phyloP scores from a whole-genome alignment of 2,797 vertebrate genomes.

The Brotogeris chrysoptera region DNA sequence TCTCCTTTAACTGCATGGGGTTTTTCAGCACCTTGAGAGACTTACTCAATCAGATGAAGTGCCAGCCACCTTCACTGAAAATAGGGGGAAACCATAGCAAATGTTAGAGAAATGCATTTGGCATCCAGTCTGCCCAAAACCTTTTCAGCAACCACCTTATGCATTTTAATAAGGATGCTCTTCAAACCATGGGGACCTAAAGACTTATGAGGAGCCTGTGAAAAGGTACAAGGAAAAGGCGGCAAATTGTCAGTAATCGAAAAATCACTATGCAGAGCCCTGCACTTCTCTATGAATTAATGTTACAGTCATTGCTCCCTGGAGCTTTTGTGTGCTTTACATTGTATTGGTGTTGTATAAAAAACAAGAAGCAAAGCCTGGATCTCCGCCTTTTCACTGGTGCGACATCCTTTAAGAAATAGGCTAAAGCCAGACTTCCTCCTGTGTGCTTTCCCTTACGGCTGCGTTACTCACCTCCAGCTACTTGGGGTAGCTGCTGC shows the following conservation, averaged over 20 bases:
- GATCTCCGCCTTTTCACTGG: background rate
- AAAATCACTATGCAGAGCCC: background rate
- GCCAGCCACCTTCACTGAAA: background rate
- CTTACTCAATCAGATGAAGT: background rate
- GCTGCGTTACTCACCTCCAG: background rate
- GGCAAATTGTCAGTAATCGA: background rate
- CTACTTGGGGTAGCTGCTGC: background rate
- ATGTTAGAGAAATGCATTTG: background rate
- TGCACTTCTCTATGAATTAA: background rate
- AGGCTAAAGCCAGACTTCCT: background rate
- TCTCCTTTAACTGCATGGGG: background rate
- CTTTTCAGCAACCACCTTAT: background rate
- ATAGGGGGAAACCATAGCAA: background rate
- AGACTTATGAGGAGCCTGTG: background rate
- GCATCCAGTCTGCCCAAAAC: background rate
- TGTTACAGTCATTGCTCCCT: background rate
- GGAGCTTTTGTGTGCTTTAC: background rate
- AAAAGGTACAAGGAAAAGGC: background rate
- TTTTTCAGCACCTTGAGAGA: slow-evolving; percentile 13
- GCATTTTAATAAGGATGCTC: background rate
- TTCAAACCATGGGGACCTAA: background rate
- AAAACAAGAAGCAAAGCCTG: background rate
- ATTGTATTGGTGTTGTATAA: background rate
- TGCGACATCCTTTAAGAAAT: fast-evolving
- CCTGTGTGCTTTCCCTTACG: background rate